Conservation (phyloP, 2,888 invertebrate species). For the Lobophora halterata region DNA sequence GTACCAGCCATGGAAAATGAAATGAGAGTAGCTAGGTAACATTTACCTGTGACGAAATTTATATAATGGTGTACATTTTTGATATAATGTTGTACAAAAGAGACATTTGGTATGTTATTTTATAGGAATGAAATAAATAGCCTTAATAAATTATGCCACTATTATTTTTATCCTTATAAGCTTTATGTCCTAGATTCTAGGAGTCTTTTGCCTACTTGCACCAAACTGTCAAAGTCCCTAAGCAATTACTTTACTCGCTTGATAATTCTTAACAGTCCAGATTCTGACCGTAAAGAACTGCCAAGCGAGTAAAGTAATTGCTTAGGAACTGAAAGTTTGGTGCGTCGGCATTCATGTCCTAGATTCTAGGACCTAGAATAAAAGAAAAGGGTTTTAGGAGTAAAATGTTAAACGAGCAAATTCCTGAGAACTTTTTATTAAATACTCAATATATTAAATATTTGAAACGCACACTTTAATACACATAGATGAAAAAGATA, state of each 20-base stretch:
- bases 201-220: no score
- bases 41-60: conserved; percentile 79
- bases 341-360: no score
- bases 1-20: conserved; percentile 60
- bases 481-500: conserved; percentile 47
- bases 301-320: no score
- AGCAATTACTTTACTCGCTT: no score
- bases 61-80: conserved; percentile 82
- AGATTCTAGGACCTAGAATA: no score
- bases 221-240: no score
- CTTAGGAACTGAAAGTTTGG: no score
- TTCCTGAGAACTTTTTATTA: conserved; percentile 57
- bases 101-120: conserved; percentile 82
- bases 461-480: conserved; percentile 51
- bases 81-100: conserved; percentile 82
- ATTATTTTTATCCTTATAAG: conserved; percentile 34
- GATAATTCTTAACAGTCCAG: no score
- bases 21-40: conserved; percentile 74
- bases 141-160: conserved; percentile 67
- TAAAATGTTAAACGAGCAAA: conserved; percentile 1
- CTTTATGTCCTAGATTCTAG: no score
- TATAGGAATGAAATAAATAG: conserved; percentile 83
- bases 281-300: no score
- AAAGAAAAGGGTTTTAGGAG: no score
- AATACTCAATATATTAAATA: conserved; percentile 49